A percentile compares a stretch with the other conserved stretches of the same genome.
phyloP scores from a whole-genome alignment of 1,140 invertebrate species.

The Caerostris darwini region DNA sequence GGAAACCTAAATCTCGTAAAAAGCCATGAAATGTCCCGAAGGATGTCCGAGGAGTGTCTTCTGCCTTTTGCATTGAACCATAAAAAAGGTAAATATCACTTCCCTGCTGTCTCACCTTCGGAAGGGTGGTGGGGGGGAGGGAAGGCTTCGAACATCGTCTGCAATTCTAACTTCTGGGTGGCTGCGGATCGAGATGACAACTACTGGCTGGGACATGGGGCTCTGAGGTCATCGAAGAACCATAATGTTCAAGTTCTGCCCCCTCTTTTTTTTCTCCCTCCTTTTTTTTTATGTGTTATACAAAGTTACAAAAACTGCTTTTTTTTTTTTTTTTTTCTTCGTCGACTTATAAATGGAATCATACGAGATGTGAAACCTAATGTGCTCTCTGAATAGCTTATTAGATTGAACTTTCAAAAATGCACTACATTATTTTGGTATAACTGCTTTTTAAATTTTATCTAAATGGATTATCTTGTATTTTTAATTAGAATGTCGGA shows the following conservation, averaged over 20 bases:
- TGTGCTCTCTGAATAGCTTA: not conserved
- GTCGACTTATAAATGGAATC: not conserved
- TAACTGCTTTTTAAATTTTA: too few relatives aligned
- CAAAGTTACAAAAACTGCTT: not conserved
- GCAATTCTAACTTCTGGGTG: constrained; percentile 66
- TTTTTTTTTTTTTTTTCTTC: not conserved
- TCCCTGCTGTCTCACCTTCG: constrained; percentile 33
- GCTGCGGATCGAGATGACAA: constrained; percentile 52
- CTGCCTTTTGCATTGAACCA: not conserved
- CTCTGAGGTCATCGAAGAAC: constrained; percentile 19
- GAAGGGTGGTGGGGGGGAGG: too few relatives aligned
- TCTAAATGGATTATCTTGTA: too few relatives aligned
- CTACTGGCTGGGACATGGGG: not conserved
- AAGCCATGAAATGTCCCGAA: not conserved
- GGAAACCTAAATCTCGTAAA: not conserved
- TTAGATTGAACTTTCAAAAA: too few relatives aligned
- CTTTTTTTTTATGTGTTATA: not conserved
- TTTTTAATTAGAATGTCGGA: too few relatives aligned
- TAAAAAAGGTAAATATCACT: constrained; percentile 52
- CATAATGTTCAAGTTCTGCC: not conserved
- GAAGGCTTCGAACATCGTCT: not conserved
- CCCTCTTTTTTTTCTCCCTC: too few relatives aligned
- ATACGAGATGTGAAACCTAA: not conserved
- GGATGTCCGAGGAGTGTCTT: not conserved
- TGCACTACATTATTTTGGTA: too few relatives aligned